These are phyloP conservation scores for Caenorhabditis sinica DNA, from an alignment of 2,888 invertebrate species.

Conservation along the genomic window DNA sequence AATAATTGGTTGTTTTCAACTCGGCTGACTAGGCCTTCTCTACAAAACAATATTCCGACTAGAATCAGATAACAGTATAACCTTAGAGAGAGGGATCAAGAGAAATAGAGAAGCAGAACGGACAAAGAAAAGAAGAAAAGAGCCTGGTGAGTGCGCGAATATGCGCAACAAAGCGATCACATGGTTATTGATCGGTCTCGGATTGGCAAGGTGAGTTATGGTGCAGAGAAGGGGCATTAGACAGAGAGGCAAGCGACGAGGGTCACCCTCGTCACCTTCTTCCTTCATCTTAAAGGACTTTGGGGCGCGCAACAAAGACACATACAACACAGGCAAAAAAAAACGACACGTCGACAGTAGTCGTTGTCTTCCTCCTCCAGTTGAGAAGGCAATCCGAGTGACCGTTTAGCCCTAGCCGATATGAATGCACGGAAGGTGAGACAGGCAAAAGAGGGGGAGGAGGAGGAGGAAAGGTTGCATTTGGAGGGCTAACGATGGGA, in stretches of 20 bases:
- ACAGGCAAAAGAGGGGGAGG: background rate
- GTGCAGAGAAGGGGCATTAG: constrained; percentile 39
- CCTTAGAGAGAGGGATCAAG: background rate
- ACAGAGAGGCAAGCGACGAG: constrained; percentile 38
- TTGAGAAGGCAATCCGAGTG: constrained; percentile 23
- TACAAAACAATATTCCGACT: background rate
- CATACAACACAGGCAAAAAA: constrained; percentile 25
- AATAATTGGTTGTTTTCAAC: constrained; percentile 16
- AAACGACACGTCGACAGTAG: constrained; percentile 31
- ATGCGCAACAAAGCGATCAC: constrained; percentile 45
- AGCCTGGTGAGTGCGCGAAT: constrained; percentile 27
- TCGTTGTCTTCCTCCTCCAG: background rate
- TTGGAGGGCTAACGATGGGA: constrained; percentile 26
- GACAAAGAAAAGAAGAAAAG: constrained; percentile 21
- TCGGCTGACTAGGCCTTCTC: too few species aligned
- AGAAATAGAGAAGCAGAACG: background rate
- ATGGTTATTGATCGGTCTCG: constrained; percentile 47
- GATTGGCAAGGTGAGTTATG: constrained; percentile 57
- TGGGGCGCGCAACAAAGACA: constrained; percentile 43
- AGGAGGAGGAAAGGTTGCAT: constrained; percentile 8
- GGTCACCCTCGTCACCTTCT: constrained; percentile 55
- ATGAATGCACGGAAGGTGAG: constrained; percentile 27
- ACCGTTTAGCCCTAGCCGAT: constrained; percentile 30
- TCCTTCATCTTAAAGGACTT: constrained; percentile 66
- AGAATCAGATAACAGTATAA: constrained; percentile 1